Evolutionary conservation across 2,797 vertebrate genomes (phyloP).

Genomic region (Cirrhinus molitorella): DNA sequence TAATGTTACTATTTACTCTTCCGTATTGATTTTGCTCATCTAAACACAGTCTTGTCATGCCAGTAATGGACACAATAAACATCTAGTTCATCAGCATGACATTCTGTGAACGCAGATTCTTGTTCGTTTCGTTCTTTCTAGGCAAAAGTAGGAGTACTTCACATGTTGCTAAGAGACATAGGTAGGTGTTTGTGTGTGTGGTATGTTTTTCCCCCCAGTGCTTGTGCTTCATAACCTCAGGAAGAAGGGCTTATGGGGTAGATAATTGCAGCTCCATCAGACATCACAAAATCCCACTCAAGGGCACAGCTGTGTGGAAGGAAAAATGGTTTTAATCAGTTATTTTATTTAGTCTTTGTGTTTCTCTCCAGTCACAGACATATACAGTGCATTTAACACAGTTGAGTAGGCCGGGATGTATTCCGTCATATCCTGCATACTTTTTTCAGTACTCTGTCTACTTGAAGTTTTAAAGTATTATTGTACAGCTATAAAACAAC

Average conservation of each 20-base stretch:
- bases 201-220: constrained; percentile 13
- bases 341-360: not conserved
- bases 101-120: constrained; percentile 18
- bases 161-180: constrained; percentile 76
- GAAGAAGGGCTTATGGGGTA: constrained; percentile 25
- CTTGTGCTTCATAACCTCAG: constrained; percentile 4
- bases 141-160: constrained; percentile 50
- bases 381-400: not conserved
- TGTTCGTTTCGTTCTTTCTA: constrained; percentile 50
- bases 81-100: constrained; percentile 37
- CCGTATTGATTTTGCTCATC: constrained; percentile 40
- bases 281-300: constrained; percentile 1
- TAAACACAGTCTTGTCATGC: constrained; percentile 29
- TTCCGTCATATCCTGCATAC: not conserved
- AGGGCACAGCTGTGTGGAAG: not conserved
- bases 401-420: not conserved
- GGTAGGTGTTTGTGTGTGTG: constrained; percentile 68
- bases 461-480: not conserved
- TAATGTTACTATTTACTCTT: not conserved
- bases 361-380: not conserved
- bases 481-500: not conserved
- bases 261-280: constrained; percentile 12
- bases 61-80: constrained; percentile 43
- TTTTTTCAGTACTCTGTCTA: not conserved
- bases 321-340: not conserved